Percentiles rank a stretch among this genome's conserved stretches.
These are phyloP conservation scores for Stenodema calcarata DNA, from an alignment of 2,888 invertebrate species.

Conservation along the genomic window DNA sequence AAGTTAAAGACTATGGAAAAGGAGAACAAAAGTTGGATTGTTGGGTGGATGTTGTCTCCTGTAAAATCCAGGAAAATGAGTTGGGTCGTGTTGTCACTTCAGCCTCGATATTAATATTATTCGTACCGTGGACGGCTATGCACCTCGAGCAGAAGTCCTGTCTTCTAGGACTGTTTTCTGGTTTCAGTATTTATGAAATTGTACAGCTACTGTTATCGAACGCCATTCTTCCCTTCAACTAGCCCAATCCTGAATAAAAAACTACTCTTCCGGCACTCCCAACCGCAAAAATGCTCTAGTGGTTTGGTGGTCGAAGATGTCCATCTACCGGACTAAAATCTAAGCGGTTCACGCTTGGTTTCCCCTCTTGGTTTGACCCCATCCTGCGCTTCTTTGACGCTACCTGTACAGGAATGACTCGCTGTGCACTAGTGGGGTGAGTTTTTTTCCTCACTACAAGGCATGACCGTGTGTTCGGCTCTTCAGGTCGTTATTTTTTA, in stretches of 20 bases:
- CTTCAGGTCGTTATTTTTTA: conserved; percentile 16
- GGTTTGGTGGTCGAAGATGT: neutral
- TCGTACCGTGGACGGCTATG: too few species aligned
- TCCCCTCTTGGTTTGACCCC: neutral
- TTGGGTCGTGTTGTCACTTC: too few species aligned
- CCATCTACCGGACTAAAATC: neutral
- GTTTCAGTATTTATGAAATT: too few species aligned
- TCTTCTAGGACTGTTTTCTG: too few species aligned
- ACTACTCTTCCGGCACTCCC: neutral
- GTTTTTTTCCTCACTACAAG: neutral
- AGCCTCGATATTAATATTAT: too few species aligned
- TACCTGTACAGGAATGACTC: neutral
- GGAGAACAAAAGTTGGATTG: too few species aligned
- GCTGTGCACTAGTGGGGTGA: neutral
- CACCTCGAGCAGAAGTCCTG: too few species aligned
- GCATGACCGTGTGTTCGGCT: neutral
- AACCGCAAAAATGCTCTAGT: neutral
- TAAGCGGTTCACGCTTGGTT: neutral
- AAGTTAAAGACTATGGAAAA: too few species aligned
- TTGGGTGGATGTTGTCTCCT: too few species aligned
- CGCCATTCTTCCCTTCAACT: neutral
- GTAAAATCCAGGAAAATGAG: too few species aligned
- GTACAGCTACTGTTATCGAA: neutral
- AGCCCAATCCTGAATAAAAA: neutral
- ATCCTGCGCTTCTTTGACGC: neutral